phyloP scores from a whole-genome alignment of 2,113 vertebrate species.

The Lophotis ruficrista region DNA sequence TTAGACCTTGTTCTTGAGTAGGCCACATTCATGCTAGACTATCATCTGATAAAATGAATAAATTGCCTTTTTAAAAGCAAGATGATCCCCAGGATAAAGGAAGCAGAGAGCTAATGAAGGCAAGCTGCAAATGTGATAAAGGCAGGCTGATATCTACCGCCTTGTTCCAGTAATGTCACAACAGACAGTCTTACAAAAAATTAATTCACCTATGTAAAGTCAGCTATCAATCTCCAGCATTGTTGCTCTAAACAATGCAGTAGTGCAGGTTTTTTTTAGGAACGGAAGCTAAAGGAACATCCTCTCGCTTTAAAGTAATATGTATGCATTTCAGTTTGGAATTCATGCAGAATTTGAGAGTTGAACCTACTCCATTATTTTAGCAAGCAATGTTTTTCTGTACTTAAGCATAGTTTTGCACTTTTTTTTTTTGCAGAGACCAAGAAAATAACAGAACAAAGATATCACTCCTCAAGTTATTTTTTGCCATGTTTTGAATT shows the following conservation, averaged over 20 bases:
- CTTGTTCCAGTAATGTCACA: not conserved
- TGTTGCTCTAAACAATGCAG: not conserved
- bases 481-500: not conserved
- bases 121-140: not conserved
- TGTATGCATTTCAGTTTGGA: not conserved
- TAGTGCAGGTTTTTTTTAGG: not conserved
- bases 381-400: not conserved
- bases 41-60: not conserved
- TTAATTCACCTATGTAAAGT: not conserved
- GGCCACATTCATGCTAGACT: not conserved
- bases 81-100: not conserved
- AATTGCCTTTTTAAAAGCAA: not conserved
- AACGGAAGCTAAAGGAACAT: not conserved
- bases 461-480: not conserved
- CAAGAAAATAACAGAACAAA: not conserved
- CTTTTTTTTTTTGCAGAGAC: not conserved
- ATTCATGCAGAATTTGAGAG: not conserved
- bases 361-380: not conserved
- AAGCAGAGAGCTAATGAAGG: not conserved
- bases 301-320: not conserved
- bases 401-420: not conserved
- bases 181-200: not conserved
- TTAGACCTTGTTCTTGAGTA: not conserved
- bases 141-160: not conserved
- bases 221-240: not conserved